Conservation (phyloP, 2,797 vertebrate species). For the Acipenser ruthenus region DNA sequence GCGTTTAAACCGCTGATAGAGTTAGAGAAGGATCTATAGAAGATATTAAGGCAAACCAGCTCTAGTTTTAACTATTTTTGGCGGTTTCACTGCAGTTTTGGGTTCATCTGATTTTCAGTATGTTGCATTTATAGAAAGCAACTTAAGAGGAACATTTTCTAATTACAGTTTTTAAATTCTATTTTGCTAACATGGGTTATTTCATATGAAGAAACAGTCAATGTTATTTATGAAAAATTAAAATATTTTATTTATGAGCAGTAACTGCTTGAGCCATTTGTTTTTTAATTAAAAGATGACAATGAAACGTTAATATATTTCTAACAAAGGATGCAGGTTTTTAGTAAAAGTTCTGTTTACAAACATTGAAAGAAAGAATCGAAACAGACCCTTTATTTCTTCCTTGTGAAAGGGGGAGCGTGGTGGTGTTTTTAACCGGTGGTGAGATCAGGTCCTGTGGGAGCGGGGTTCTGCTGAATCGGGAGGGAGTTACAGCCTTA, state of each 20-base stretch:
- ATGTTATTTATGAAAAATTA: constrained; percentile 74
- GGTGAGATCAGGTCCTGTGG: no score
- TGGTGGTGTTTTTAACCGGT: constrained; percentile 3
- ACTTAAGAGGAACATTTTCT: constrained; percentile 56
- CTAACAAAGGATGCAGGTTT: constrained; percentile 72
- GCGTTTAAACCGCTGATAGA: no score
- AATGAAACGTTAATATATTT: constrained; percentile 77
- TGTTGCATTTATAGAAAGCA: constrained; percentile 62
- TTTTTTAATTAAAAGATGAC: constrained; percentile 69
- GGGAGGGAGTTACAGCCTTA: no score
- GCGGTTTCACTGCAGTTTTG: constrained; percentile 55
- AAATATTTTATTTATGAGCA: constrained; percentile 68
- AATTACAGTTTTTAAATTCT: constrained; percentile 71
- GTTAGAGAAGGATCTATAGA: no score
- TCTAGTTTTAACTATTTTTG: no score
- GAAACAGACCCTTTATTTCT: constrained; percentile 21
- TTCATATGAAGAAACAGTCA: constrained; percentile 68
- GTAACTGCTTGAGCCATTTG: constrained; percentile 66
- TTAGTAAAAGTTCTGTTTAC: constrained; percentile 79
- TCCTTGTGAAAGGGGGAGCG: constrained; percentile 32
- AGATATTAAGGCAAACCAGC: no score
- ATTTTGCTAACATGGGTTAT: constrained; percentile 80
- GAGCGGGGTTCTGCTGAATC: no score
- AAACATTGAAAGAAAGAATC: constrained; percentile 37
- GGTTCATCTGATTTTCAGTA: constrained; percentile 52